Evolutionary conservation across 2,888 invertebrate species (phyloP).

Genomic region (Drosophila paracracens): DNA sequence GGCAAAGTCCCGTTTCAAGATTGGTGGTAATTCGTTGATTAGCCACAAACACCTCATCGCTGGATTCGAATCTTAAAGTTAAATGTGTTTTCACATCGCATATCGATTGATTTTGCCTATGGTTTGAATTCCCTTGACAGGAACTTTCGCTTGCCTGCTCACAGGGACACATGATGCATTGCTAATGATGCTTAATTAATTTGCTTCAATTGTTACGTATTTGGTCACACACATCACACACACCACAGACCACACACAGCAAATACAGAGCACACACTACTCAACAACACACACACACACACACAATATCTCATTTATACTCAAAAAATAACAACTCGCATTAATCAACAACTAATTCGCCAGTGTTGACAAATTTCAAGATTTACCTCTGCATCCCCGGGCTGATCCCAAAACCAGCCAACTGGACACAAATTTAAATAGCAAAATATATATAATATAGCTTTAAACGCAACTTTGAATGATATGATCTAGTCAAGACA

Average conservation of each 20-base stretch:
- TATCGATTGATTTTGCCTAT: constrained; percentile 7
- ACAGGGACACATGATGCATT: constrained; percentile 6
- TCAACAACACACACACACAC: background rate
- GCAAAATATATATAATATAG: background rate
- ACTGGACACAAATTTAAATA: background rate
- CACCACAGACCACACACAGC: constrained; percentile 8
- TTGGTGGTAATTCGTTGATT: constrained; percentile 29
- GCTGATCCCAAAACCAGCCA: constrained; percentile 15
- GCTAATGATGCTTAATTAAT: constrained; percentile 58
- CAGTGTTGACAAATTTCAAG: constrained; percentile 19
- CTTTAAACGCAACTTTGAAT: background rate
- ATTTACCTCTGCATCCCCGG: background rate
- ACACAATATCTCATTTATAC: constrained; percentile 31
- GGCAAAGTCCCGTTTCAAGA: background rate
- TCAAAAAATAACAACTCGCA: constrained; percentile 40
- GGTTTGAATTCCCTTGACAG: background rate
- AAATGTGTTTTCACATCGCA: constrained; percentile 27
- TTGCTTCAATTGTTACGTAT: constrained; percentile 47
- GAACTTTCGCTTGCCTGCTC: constrained; percentile 5
- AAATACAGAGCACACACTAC: constrained; percentile 27
- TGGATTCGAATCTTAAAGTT: constrained; percentile 46
- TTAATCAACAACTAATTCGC: constrained; percentile 51
- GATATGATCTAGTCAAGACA: background rate
- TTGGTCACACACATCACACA: constrained; percentile 4
- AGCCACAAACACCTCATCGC: constrained; percentile 7